Conservation (phyloP, 2,797 vertebrate species). For the Oreonectes daqikongensis region DNA sequence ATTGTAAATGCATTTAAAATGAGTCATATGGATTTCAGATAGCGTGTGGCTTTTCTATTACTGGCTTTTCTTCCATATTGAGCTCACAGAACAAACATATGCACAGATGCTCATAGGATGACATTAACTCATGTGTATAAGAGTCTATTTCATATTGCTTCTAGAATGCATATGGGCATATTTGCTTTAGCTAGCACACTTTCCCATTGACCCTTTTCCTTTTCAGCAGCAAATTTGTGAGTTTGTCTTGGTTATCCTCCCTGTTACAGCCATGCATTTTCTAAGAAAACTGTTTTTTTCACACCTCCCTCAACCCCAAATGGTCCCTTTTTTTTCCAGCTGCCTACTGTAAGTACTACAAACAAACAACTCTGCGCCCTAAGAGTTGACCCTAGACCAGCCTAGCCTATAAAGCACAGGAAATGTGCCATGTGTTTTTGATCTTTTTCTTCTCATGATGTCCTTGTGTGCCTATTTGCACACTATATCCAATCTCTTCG, state of each 20-base stretch:
- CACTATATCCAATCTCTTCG: not conserved
- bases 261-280: not conserved
- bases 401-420: not conserved
- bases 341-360: too few relatives aligned
- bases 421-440: not conserved
- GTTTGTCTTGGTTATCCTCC: not conserved
- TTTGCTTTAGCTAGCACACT: slow-evolving; percentile 12
- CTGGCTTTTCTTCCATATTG: slow-evolving; percentile 23
- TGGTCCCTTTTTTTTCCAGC: not conserved
- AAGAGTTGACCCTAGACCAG: not conserved
- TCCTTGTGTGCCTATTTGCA: slow-evolving; percentile 15
- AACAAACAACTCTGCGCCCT: not conserved
- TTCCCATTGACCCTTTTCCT: not conserved
- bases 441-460: slow-evolving; percentile 40
- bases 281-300: not conserved
- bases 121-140: not conserved
- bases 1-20: slow-evolving; percentile 53
- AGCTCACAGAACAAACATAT: slow-evolving; percentile 14
- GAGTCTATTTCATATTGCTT: not conserved
- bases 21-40: slow-evolving; percentile 57
- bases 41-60: slow-evolving; percentile 13
- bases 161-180: not conserved
- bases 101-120: not conserved
- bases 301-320: not conserved
- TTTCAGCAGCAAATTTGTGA: not conserved